Conservation (phyloP, 2,888 invertebrate species). For the Erpobdella octoculata region DNA sequence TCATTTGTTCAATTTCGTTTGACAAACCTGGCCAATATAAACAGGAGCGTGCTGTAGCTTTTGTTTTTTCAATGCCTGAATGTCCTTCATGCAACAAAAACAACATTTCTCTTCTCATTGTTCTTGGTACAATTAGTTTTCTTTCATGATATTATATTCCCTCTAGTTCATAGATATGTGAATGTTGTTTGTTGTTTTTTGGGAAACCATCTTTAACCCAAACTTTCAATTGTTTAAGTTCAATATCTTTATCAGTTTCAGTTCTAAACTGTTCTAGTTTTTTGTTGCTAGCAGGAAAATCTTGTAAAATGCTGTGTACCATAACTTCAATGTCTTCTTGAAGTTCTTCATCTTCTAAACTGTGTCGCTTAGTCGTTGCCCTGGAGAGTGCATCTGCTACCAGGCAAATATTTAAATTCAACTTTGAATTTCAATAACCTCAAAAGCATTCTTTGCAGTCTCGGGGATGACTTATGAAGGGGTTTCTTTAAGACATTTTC, state of each 20-base stretch:
- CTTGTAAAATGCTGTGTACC: slow-evolving; percentile 22
- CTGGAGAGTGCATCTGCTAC: slow-evolving; percentile 36
- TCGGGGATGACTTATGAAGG: slow-evolving; percentile 24
- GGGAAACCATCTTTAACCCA: slow-evolving; percentile 12
- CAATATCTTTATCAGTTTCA: slow-evolving; percentile 23
- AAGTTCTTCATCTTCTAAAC: background rate
- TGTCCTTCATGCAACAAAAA: slow-evolving; percentile 30
- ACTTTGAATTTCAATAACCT: slow-evolving; percentile 31
- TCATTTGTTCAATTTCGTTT: slow-evolving; percentile 25
- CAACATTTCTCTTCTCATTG: slow-evolving; percentile 8
- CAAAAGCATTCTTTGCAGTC: slow-evolving; percentile 34
- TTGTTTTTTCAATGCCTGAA: slow-evolving; percentile 28
- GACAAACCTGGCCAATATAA: slow-evolving; percentile 34
- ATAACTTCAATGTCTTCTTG: slow-evolving; percentile 27
- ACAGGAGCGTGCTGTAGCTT: slow-evolving; percentile 23
- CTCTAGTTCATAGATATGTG: slow-evolving; percentile 25
- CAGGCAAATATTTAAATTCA: no score
- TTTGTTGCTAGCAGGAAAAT: slow-evolving; percentile 26
- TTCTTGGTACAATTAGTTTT: slow-evolving; percentile 24
- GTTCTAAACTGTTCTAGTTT: slow-evolving; percentile 23
- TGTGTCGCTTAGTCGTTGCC: slow-evolving; percentile 25
- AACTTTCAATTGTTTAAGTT: slow-evolving; percentile 5
- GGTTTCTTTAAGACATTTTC: slow-evolving; percentile 20
- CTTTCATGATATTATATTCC: slow-evolving; percentile 19
- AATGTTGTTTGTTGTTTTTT: slow-evolving; percentile 5